Evolutionary conservation across 1,140 invertebrate genomes (phyloP).

Genomic region (Paraescarpia echinospica): DNA sequence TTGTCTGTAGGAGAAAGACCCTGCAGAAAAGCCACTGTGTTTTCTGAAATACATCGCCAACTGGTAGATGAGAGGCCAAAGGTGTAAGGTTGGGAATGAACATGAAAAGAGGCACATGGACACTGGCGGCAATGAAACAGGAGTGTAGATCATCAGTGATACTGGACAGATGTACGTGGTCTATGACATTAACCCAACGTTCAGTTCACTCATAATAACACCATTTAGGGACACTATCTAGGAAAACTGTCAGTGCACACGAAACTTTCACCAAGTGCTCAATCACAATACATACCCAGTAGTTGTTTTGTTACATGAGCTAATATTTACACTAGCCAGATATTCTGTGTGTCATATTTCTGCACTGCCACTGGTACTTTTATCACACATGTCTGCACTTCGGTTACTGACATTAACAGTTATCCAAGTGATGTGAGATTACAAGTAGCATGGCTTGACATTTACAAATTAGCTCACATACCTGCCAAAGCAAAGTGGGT

Average conservation of each 20-base stretch:
- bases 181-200: background rate
- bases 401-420: background rate
- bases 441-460: background rate
- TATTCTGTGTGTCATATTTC: background rate
- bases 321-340: conserved; percentile 1
- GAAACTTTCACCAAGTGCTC: background rate
- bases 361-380: background rate
- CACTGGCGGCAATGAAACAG: no score
- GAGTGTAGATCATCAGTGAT: no score
- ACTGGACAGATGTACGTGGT: no score
- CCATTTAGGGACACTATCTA: background rate
- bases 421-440: background rate
- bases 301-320: background rate
- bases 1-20: no score
- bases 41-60: no score
- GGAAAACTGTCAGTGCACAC: background rate
- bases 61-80: no score
- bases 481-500: no score
- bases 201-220: background rate
- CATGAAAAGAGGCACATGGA: no score
- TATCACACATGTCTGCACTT: background rate
- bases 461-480: background rate
- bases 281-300: background rate
- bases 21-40: no score
- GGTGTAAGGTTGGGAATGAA: no score